A percentile compares a stretch with the other conserved stretches of the same genome.
Conservation (phyloP, 2,113 vertebrate species). For the Cyphomyrus discorhynchus region DNA sequence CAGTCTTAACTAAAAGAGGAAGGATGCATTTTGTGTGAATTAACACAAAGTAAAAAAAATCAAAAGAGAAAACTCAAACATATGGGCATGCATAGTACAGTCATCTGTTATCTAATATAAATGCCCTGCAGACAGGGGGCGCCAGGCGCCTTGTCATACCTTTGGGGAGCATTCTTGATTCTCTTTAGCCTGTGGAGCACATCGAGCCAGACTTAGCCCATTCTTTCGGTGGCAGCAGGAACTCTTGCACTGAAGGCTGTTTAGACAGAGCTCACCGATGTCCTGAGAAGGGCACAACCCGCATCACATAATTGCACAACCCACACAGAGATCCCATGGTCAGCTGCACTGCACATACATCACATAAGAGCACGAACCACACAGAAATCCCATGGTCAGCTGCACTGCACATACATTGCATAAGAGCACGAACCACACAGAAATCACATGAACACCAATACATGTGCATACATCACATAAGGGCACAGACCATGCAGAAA, state of each 20-base stretch:
- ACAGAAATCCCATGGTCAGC: too few relatives aligned
- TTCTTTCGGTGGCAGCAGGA: constrained; percentile 44
- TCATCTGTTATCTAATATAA: not conserved
- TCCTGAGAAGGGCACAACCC: constrained; percentile 42
- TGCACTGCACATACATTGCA: too few relatives aligned
- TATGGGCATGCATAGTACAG: not conserved
- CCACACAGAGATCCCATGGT: too few relatives aligned
- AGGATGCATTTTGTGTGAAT: not conserved
- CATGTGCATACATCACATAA: too few relatives aligned
- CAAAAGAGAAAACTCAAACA: not conserved
- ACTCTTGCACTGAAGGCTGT: constrained; percentile 65
- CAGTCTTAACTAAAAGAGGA: not conserved
- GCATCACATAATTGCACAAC: not conserved
- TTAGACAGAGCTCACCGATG: constrained; percentile 56
- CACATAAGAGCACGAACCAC: too few relatives aligned
- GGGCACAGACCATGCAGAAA: not conserved
- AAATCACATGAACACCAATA: too few relatives aligned
- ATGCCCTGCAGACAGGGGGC: not conserved
- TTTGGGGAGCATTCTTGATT: constrained; percentile 52
- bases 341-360: too few relatives aligned
- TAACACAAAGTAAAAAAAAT: not conserved
- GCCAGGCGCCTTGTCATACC: constrained; percentile 37
- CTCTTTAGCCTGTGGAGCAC: constrained; percentile 46
- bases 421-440: too few relatives aligned
- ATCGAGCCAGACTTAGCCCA: constrained; percentile 55